Evolutionary conservation across 2,113 vertebrate species (phyloP).

Genomic region (Diadophis punctatus): DNA sequence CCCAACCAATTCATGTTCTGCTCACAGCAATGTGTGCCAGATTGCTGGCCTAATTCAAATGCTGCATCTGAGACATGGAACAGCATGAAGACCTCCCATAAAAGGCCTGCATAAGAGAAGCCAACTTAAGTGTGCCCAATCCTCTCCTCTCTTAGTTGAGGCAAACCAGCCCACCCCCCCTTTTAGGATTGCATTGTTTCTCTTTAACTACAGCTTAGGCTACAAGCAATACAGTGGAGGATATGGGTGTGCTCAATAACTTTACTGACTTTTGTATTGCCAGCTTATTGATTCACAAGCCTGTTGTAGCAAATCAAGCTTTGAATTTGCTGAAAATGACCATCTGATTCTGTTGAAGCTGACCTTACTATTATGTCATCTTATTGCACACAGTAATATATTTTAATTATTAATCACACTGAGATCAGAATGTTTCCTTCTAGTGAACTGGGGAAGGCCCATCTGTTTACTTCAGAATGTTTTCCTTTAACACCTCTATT

Average conservation of each 20-base stretch:
- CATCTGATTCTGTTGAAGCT: background rate
- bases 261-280: background rate
- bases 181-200: background rate
- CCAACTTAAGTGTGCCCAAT: background rate
- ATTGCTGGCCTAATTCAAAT: background rate
- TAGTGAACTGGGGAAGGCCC: background rate
- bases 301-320: background rate
- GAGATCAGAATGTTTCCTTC: background rate
- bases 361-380: background rate
- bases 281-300: background rate
- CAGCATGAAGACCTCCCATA: background rate
- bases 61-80: background rate
- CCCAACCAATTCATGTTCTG: background rate
- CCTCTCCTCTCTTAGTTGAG: background rate
- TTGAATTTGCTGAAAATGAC: background rate
- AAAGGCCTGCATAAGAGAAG: background rate
- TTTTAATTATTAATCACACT: background rate
- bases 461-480: background rate
- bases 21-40: background rate
- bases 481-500: background rate
- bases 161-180: background rate
- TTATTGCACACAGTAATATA: background rate
- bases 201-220: background rate
- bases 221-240: background rate
- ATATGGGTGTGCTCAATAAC: background rate